A percentile compares a stretch with the other conserved stretches of the same genome.
phyloP scores from a whole-genome alignment of 2,113 vertebrate species.

The Chloebia gouldiae region DNA sequence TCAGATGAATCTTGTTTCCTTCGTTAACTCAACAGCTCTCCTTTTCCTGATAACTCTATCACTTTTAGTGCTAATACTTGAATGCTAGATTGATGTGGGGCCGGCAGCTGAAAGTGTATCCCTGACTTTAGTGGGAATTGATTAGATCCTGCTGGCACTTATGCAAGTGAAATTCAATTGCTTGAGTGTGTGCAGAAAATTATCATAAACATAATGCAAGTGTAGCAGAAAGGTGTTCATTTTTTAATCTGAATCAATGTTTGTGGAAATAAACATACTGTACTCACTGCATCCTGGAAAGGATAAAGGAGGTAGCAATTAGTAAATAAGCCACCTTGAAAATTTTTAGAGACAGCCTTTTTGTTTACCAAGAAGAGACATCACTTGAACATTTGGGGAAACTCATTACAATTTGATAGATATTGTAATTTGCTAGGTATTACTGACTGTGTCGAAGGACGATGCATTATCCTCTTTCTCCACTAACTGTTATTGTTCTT shows the following conservation, averaged over 20 bases:
- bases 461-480: neutral
- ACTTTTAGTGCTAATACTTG: neutral
- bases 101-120: neutral
- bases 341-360: neutral
- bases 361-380: neutral
- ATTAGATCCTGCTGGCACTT: conserved; percentile 21
- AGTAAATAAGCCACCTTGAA: neutral
- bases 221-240: neutral
- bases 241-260: neutral
- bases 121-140: conserved; percentile 47
- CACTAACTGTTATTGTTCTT: neutral
- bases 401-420: neutral
- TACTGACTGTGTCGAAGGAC: neutral
- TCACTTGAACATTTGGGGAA: neutral
- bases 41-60: neutral
- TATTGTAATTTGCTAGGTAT: neutral
- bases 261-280: neutral
- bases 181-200: conserved; percentile 19
- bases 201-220: conserved; percentile 15
- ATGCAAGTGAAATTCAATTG: conserved; percentile 31
- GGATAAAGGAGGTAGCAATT: neutral
- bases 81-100: neutral
- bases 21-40: neutral
- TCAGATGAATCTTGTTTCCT: neutral
- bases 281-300: neutral